These are phyloP conservation scores for Neomicropteryx cornuta DNA, from an alignment of 1,140 invertebrate genomes.

Conservation along the genomic window DNA sequence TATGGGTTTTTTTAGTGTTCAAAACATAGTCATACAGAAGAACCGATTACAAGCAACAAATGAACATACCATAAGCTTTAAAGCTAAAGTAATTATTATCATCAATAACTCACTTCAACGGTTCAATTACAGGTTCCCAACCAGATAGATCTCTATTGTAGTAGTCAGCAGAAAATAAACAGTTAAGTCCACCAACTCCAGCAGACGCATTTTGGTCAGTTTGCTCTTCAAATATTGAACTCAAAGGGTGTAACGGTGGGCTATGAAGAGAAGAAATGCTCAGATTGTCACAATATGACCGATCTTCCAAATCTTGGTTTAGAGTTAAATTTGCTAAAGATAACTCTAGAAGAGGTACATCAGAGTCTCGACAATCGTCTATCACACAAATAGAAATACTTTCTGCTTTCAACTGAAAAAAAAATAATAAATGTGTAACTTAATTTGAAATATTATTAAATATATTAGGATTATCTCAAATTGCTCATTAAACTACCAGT, in stretches of 20 bases:
- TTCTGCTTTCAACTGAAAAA: conserved; percentile 41
- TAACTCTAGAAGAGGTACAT: conserved; percentile 79
- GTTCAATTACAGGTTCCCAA: conserved; percentile 94
- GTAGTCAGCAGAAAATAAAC: conserved; percentile 71
- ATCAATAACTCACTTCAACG: conserved; percentile 66
- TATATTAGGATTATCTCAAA: background rate
- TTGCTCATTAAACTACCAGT: no score
- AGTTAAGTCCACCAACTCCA: conserved; percentile 41
- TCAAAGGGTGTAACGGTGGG: conserved; percentile 10
- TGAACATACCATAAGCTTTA: no score
- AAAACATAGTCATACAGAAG: no score
- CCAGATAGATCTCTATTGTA: conserved; percentile 90
- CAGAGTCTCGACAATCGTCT: conserved; percentile 87
- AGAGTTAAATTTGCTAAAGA: conserved; percentile 51
- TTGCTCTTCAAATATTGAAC: conserved; percentile 13
- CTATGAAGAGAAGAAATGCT: conserved; percentile 9
- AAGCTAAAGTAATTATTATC: no score
- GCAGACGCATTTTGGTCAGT: conserved; percentile 14
- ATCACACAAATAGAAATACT: conserved; percentile 74
- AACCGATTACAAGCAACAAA: no score
- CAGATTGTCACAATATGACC: conserved; percentile 2
- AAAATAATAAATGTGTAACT: conserved; percentile 3
- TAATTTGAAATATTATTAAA: background rate
- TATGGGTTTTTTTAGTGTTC: no score
- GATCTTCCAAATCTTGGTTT: conserved; percentile 36